Percentiles rank a stretch among this genome's conserved stretches.
These are phyloP conservation scores for Columba livia DNA, from an alignment of 2,113 vertebrate species.

Conservation along the genomic window DNA sequence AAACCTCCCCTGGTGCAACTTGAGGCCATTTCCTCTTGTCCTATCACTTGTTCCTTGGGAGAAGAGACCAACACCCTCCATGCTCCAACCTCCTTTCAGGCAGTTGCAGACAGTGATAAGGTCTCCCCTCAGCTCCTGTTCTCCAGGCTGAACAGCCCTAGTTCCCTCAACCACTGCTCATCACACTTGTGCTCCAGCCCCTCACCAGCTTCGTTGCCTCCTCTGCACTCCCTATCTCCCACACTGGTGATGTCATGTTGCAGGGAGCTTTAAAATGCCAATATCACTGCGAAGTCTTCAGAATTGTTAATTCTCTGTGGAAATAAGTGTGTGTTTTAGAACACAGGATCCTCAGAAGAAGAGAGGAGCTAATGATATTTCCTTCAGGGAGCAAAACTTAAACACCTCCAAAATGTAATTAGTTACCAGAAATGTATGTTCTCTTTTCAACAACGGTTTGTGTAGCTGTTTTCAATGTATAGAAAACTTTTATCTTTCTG, in stretches of 20 bases:
- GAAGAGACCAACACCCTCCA: too few relatives aligned
- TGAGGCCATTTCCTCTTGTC: too few relatives aligned
- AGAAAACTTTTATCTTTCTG: neutral
- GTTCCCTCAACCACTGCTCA: too few relatives aligned
- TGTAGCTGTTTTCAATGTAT: neutral
- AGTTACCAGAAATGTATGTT: neutral
- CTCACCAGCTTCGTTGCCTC: too few relatives aligned
- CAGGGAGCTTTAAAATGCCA: neutral
- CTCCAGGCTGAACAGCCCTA: too few relatives aligned
- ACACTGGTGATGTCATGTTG: neutral
- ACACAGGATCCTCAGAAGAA: neutral
- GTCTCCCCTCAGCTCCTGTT: too few relatives aligned
- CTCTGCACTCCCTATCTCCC: neutral
- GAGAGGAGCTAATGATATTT: neutral
- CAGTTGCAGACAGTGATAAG: too few relatives aligned
- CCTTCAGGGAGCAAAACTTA: neutral
- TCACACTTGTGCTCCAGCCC: too few relatives aligned
- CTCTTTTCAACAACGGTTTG: neutral
- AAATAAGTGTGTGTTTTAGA: neutral
- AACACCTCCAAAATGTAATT: neutral
- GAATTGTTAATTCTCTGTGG: neutral
- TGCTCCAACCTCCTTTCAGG: too few relatives aligned
- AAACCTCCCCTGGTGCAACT: too few relatives aligned
- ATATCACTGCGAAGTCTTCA: neutral
- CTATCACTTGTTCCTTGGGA: too few relatives aligned